Base-by-base conservation (phyloP, 2,888 invertebrate genomes). In the Drosophila helvetica region DNA sequence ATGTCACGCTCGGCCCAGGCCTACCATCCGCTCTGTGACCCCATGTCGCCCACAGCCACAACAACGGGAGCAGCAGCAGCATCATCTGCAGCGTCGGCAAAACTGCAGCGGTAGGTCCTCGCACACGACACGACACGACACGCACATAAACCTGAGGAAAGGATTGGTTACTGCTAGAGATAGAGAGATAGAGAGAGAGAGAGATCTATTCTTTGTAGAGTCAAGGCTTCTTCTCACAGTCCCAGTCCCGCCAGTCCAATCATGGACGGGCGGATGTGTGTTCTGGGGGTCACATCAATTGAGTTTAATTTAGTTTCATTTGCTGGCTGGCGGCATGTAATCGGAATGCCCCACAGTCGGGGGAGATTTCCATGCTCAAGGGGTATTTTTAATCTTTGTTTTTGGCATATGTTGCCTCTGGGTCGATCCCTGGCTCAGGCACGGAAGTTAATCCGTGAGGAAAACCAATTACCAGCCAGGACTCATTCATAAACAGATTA, bases 1-100 rank as follows among this genome's bases (percentile, higher is more conserved):
- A 97, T 97, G 97, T 96, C 96, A 73, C 95, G 96, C 91, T 97
- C 97, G 68, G 97, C 97, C 92, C 96, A 96, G 88, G 96, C 96
- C 81, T 96, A 96, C 92, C 97, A 97, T 78, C 96, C 97, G 50
- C 97, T 97, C 96, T 96, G 96, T 92, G 58, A 15, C 15, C 6
- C 67, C 75, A 75, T 77, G 45, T 86, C 83, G 12, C 84, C 86
- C 54, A 78, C 65, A 38, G 68, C 52, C 50, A 53, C 74, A 2
- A 33, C 54, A 15, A 50, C 55, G 10, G 54, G 47, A 9, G 42
- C 60, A 4, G 94, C 95, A 82, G 93, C 94, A 79, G 15, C 72
- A 5, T 17, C 57, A n/a, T 46, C 52, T 8, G 54, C 55, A 15
- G 48, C 66, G 1, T 94, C 95, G 82, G 93, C 94, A 79, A 94